Percentiles rank a stretch among this genome's conserved stretches.
Conservation (phyloP, 2,888 invertebrate species). For the Agrenia bidenticulata region DNA sequence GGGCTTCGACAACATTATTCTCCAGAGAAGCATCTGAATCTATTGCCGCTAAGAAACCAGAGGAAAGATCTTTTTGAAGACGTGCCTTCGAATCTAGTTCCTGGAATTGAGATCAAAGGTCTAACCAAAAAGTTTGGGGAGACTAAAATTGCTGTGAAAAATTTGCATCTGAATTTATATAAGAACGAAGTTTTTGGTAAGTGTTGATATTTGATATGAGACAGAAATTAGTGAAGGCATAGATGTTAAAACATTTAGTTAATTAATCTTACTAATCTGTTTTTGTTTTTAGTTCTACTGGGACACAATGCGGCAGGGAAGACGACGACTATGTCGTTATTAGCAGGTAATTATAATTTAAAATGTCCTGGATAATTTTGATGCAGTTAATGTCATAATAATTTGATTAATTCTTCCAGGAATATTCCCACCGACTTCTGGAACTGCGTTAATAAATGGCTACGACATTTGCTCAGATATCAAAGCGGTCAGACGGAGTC, state of each 20-base stretch:
- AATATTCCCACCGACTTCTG: slow-evolving; percentile 64
- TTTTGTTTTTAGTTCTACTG: not conserved
- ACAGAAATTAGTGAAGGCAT: too few relatives aligned
- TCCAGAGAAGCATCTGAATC: not conserved
- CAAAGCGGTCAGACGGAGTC: slow-evolving; percentile 32
- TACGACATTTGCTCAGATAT: slow-evolving; percentile 31
- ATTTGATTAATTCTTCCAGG: too few relatives aligned
- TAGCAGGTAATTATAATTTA: slow-evolving; percentile 62
- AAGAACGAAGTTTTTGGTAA: slow-evolving; percentile 68
- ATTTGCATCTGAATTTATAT: slow-evolving; percentile 72
- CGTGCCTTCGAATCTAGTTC: slow-evolving; percentile 55
- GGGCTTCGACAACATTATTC: not conserved
- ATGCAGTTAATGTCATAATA: slow-evolving; percentile 5
- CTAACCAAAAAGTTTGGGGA: slow-evolving; percentile 63
- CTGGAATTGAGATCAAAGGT: slow-evolving; percentile 62
- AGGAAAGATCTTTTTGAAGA: slow-evolving; percentile 54
- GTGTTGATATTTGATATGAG: too few relatives aligned
- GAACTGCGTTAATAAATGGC: slow-evolving; percentile 67
- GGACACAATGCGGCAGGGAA: slow-evolving; percentile 66
- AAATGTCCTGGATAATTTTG: not conserved
- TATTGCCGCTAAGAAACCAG: not conserved
- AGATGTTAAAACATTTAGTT: too few relatives aligned
- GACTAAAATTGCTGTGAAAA: slow-evolving; percentile 65
- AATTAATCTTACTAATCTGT: not conserved
- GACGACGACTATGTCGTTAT: slow-evolving; percentile 72